Conservation (phyloP, 2,797 vertebrate genomes). For the Eupleurogrammus muticus region DNA sequence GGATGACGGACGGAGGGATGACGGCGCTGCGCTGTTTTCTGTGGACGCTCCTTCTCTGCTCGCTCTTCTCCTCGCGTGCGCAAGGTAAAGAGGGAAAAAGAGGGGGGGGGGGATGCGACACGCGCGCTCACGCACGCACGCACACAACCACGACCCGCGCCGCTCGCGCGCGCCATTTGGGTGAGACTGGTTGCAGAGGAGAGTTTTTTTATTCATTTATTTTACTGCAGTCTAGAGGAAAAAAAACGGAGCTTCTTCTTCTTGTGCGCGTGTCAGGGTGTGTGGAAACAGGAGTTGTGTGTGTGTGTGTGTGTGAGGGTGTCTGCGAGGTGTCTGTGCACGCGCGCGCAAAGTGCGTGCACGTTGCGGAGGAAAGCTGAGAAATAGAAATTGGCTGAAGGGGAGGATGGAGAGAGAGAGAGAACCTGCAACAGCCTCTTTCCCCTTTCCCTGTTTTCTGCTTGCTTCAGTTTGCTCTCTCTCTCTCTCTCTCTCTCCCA, state of each 20-base stretch:
- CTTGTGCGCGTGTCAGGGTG: conserved; percentile 35
- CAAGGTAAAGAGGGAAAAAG: no score
- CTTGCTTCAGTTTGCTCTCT: conserved; percentile 34
- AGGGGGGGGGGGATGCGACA: conserved; percentile 68
- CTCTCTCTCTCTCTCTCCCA: not conserved
- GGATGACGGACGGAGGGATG: conserved; percentile 69
- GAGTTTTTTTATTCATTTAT: not conserved
- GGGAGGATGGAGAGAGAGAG: conserved; percentile 57
- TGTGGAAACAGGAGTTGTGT: conserved; percentile 54
- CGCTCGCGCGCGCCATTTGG: conserved; percentile 4
- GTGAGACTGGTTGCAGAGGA: conserved; percentile 31
- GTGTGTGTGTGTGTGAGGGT: conserved; percentile 26
- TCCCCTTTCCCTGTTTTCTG: conserved; percentile 49
- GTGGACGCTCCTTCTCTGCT: conserved; percentile 76
- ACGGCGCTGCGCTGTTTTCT: conserved; percentile 77
- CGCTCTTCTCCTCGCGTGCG: conserved; percentile 75
- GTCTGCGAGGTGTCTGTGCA: conserved; percentile 23
- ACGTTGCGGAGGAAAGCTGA: conserved; percentile 62
- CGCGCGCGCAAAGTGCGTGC: conserved; percentile 21
- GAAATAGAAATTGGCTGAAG: conserved; percentile 57
- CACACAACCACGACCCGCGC: not conserved
- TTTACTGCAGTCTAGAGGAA: conserved; percentile 46
- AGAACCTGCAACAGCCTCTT: conserved; percentile 68
- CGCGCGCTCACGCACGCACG: conserved; percentile 15
- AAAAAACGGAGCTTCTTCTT: conserved; percentile 18